Evolutionary conservation across 2,888 invertebrate genomes (phyloP).

Genomic region (Dascillus cervinus): DNA sequence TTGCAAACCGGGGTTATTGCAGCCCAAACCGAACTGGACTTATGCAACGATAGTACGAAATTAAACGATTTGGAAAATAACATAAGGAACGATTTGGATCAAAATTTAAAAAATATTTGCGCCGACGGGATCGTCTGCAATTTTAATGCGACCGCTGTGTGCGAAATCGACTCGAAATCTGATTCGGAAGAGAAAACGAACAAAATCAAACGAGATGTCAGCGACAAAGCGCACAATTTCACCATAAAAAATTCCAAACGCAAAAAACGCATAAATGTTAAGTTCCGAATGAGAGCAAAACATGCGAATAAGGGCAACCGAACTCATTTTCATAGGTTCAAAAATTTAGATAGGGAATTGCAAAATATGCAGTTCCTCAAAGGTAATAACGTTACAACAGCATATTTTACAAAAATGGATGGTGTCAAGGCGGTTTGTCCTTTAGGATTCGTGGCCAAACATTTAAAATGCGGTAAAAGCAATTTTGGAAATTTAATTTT

Average conservation of each 20-base stretch:
- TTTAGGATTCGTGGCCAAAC: constrained; percentile 47
- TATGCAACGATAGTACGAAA: constrained; percentile 42
- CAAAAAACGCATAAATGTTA: constrained; percentile 25
- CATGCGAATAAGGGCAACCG: constrained; percentile 17
- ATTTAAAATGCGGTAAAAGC: constrained; percentile 48
- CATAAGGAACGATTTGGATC: constrained; percentile 27
- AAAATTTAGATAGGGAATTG: constrained; percentile 8
- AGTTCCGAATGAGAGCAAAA: constrained; percentile 30
- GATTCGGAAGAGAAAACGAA: constrained; percentile 28
- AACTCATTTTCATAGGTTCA: no score
- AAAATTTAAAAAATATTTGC: constrained; percentile 22
- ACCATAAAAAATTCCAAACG: constrained; percentile 4
- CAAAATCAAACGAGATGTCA: constrained; percentile 27
- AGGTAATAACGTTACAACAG: constrained; percentile 11
- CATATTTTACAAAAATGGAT: constrained; percentile 10
- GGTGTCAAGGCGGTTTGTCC: constrained; percentile 40
- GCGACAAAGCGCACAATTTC: constrained; percentile 17
- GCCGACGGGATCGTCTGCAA: constrained; percentile 16
- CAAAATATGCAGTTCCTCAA: constrained; percentile 13
- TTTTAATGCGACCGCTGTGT: constrained; percentile 17
- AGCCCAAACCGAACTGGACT: constrained; percentile 36
- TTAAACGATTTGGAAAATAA: constrained; percentile 33
- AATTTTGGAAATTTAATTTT: not conserved
- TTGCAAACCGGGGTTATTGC: constrained; percentile 44
- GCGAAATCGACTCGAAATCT: constrained; percentile 19